Base-by-base conservation (phyloP, 1,140 invertebrate species). In the Zophobas morio region DNA sequence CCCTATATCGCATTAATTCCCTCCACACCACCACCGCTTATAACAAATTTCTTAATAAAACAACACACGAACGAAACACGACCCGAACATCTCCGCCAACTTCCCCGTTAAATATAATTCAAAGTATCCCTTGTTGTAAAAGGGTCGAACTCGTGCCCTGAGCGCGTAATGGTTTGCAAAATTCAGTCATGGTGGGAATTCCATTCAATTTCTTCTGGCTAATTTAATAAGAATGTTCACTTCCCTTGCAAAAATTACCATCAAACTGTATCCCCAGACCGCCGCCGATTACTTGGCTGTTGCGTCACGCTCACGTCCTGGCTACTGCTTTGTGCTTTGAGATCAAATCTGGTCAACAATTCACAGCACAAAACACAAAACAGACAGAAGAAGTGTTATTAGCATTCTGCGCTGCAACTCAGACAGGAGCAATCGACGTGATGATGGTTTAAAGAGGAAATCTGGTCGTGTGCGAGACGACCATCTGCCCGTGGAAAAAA, bases 361-460 rank as follows among this genome's bases (percentile, higher is more conserved):
- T 46, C 60, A 42, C 32, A 39, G 60, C 60, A 63, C 60, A 66
- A 46, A 66, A 39, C 60, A 42, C 60, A 66, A 46, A 66, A 39
- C 60, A 42, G 60, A 66, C 37, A 32, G 60, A 66, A 66, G 37
- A 66, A 60, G 39, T 39, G 8, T 40, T 66, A 66, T 66, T 42
- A 66, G 39, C 60, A 66, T 66, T 66, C 60, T 42, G 60, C 37
- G n/a, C 37, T n/a, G 8, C 36, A 42, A 66, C 60, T 37, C 36
- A 66, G 60, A 66, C 60, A 39, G n/a, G 42, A 36, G 56, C 40
- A 42, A 42, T 42, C 60, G 60, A 66, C 60, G 60, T 66, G 60
- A 46, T 39, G 60, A 66, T 66, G 33, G 60, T 66, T 66, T 66
- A 66, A 66, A 66, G 37, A 46, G 60, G 42, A 66, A 66, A 66